Conservation (phyloP, 2,888 invertebrate genomes). For the Himalopsyche japonica region DNA sequence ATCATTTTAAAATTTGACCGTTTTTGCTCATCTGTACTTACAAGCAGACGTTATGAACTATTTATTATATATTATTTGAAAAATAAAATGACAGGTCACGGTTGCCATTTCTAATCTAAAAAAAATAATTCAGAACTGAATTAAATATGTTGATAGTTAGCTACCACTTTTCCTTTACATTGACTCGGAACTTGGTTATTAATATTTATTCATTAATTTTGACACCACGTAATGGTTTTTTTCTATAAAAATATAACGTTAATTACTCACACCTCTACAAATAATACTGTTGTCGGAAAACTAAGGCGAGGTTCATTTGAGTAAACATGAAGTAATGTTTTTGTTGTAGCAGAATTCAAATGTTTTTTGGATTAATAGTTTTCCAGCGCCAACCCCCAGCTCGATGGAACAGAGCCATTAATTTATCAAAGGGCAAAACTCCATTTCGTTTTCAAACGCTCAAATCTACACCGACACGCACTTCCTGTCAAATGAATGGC, state of each 20-base stretch:
- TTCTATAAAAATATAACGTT: not conserved
- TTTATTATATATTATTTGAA: too few relatives aligned
- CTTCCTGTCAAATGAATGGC: constrained; percentile 28
- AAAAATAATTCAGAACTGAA: too few relatives aligned
- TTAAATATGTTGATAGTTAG: too few relatives aligned
- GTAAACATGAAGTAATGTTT: constrained; percentile 7
- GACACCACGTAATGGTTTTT: not conserved
- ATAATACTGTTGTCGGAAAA: not conserved
- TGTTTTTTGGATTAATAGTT: constrained; percentile 17
- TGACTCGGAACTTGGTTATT: not conserved
- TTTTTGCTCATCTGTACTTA: too few relatives aligned
- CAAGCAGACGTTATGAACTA: too few relatives aligned
- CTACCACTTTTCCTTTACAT: too few relatives aligned
- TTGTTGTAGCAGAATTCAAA: constrained; percentile 6
- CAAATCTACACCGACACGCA: constrained; percentile 36
- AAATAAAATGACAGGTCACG: too few relatives aligned
- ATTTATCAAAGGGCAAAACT: constrained; percentile 27
- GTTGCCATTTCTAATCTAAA: too few relatives aligned
- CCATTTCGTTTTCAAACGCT: constrained; percentile 20
- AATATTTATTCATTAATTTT: not conserved
- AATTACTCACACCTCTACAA: not conserved
- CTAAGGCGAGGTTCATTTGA: not conserved
- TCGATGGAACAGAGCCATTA: constrained; percentile 8
- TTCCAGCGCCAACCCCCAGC: not conserved
- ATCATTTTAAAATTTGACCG: too few relatives aligned